A percentile compares a stretch with the other conserved stretches of the same genome.
phyloP scores from a whole-genome alignment of 2,113 vertebrate genomes.

The Syrrhaptes paradoxus region DNA sequence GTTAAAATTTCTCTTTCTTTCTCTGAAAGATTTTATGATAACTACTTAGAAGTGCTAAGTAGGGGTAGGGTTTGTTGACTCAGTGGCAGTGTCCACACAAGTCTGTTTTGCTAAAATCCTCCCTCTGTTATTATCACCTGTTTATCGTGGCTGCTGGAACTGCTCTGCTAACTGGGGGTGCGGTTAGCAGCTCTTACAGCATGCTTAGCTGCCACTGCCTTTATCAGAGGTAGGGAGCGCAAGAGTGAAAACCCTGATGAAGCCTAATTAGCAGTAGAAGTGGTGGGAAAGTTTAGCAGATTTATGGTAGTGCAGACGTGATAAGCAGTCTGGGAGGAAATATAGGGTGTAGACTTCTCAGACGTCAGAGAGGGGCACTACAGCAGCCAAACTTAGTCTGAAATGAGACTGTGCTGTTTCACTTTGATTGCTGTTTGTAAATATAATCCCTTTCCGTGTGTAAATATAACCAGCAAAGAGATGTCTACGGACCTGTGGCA shows the following conservation, averaged over 20 bases:
- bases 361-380: neutral
- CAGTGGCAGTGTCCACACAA: neutral
- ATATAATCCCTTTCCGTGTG: neutral
- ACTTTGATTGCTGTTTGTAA: neutral
- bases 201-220: neutral
- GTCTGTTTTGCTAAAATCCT: neutral
- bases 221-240: neutral
- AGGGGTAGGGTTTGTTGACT: neutral
- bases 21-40: neutral
- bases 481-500: neutral
- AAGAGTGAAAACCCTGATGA: neutral
- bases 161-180: neutral
- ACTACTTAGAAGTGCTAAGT: neutral
- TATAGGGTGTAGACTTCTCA: rapidly evolving
- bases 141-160: neutral
- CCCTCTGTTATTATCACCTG: neutral
- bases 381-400: neutral
- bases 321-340: neutral
- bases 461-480: neutral
- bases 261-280: neutral
- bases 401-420: neutral
- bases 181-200: neutral
- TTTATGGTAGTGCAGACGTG: neutral
- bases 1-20: neutral
- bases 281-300: neutral